These are phyloP conservation scores for Sisor rabdophorus DNA, from an alignment of 2,113 vertebrate species.

Conservation along the genomic window DNA sequence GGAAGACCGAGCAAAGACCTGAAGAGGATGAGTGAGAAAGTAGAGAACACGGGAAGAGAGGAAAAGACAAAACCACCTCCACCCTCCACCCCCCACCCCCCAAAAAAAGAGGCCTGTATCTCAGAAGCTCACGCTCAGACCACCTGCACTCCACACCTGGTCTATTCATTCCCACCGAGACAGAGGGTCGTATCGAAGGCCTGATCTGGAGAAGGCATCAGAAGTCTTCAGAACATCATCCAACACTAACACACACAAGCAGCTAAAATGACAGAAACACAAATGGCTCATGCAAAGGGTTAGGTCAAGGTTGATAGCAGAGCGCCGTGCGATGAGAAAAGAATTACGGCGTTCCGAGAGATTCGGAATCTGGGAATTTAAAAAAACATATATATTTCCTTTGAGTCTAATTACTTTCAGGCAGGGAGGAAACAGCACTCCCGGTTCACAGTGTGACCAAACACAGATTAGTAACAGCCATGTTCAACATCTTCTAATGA, in stretches of 20 bases:
- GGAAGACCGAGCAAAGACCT: slow-evolving; percentile 42
- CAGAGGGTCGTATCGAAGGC: slow-evolving; percentile 58
- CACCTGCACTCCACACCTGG: slow-evolving; percentile 71
- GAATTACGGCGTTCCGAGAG: slow-evolving; percentile 8
- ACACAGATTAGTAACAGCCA: slow-evolving; percentile 64
- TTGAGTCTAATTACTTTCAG: slow-evolving; percentile 64
- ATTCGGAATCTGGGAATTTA: slow-evolving; percentile 17
- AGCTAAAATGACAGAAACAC: slow-evolving; percentile 36
- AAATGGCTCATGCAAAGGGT: slow-evolving; percentile 21
- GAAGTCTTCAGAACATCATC: slow-evolving; percentile 49
- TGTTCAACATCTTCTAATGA: slow-evolving; percentile 65
- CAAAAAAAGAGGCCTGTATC: slow-evolving; percentile 56
- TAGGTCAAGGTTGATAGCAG: slow-evolving; percentile 16
- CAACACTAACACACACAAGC: slow-evolving; percentile 45
- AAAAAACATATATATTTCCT: slow-evolving; percentile 48
- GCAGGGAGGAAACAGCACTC: slow-evolving; percentile 65
- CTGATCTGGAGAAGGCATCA: slow-evolving; percentile 65
- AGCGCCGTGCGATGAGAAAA: slow-evolving; percentile 18
- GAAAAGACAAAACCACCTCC: background rate
- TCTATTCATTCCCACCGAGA: slow-evolving; percentile 54
- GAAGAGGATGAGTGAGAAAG: slow-evolving; percentile 6
- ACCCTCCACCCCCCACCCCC: too few species aligned
- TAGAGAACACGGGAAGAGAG: slow-evolving; percentile 1
- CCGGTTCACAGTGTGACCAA: slow-evolving; percentile 53
- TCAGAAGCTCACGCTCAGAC: slow-evolving; percentile 61